Evolutionary conservation across 1,140 invertebrate species (phyloP).

Genomic region (Triops cancriformis): DNA sequence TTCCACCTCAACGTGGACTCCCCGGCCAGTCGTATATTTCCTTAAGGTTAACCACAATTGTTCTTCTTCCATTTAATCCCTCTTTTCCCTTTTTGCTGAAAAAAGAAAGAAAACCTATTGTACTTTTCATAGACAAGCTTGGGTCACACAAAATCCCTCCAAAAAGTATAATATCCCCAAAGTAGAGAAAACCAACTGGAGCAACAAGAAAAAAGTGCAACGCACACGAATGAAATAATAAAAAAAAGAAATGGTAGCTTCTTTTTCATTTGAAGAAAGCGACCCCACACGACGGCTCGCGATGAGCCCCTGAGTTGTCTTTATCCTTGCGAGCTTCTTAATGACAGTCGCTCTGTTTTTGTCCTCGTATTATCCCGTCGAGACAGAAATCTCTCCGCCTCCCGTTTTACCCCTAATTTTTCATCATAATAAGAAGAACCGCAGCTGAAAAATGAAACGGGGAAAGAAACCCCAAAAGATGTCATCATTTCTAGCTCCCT

Average conservation of each 20-base stretch:
- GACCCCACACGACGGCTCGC: not conserved
- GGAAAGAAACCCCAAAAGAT: not conserved
- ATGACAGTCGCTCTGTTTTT: not conserved
- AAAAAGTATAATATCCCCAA: too few relatives aligned
- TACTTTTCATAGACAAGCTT: too few relatives aligned
- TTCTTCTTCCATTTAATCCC: not conserved
- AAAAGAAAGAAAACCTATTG: not conserved
- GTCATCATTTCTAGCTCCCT: constrained; percentile 1
- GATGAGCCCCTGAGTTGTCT: not conserved
- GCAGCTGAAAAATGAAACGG: not conserved
- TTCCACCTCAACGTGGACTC: not conserved
- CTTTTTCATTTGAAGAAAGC: not conserved
- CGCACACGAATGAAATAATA: not conserved
- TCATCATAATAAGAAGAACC: constrained; percentile 6
- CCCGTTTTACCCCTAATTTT: not conserved
- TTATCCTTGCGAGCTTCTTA: not conserved
- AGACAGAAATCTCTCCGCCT: too few relatives aligned
- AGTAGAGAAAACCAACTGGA: too few relatives aligned
- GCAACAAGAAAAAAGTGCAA: too few relatives aligned
- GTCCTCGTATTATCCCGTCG: not conserved
- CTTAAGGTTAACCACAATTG: too few relatives aligned
- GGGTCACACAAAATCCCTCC: too few relatives aligned
- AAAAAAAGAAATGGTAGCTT: not conserved
- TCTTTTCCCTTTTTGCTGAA: not conserved
- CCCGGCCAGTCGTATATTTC: too few relatives aligned